Conservation (phyloP, 2,113 vertebrate species). For the Donacobius atricapilla region DNA sequence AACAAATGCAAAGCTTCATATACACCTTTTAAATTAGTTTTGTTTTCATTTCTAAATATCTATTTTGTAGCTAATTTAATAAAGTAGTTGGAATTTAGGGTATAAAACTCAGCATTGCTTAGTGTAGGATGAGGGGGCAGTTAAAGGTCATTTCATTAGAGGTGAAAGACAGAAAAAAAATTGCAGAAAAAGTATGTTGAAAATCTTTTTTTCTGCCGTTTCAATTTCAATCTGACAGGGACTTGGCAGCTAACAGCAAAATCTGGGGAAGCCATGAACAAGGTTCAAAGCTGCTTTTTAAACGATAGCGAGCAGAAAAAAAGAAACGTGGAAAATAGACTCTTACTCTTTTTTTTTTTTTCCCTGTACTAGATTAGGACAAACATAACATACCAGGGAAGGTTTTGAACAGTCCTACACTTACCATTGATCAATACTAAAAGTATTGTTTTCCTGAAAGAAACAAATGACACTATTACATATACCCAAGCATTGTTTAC, state of each 20-base stretch:
- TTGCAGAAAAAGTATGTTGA: constrained; percentile 59
- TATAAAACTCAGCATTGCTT: constrained; percentile 59
- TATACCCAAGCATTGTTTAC: constrained; percentile 12
- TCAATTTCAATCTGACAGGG: constrained; percentile 61
- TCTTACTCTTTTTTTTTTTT: background rate
- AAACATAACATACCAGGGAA: constrained; percentile 13
- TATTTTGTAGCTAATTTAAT: constrained; percentile 72
- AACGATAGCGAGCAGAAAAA: constrained; percentile 56
- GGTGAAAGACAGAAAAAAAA: constrained; percentile 72
- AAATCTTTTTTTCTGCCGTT: constrained; percentile 66
- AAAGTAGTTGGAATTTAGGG: constrained; percentile 56
- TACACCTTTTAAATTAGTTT: constrained; percentile 50
- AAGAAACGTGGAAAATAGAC: constrained; percentile 37
- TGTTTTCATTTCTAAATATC: constrained; percentile 64
- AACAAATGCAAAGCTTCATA: constrained; percentile 18
- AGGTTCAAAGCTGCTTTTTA: constrained; percentile 67
- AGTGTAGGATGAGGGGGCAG: constrained; percentile 55
- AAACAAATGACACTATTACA: background rate
- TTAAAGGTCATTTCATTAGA: constrained; percentile 70
- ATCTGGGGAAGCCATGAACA: constrained; percentile 62
- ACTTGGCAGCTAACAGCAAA: constrained; percentile 70
- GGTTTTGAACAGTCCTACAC: background rate
- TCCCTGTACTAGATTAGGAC: background rate
- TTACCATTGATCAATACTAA: background rate
- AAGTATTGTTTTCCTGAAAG: constrained; percentile 13